Evolutionary conservation across 37 sponge, comb jelly and placozoan species (phyloP).

Genomic region (Halichondria panicea): DNA sequence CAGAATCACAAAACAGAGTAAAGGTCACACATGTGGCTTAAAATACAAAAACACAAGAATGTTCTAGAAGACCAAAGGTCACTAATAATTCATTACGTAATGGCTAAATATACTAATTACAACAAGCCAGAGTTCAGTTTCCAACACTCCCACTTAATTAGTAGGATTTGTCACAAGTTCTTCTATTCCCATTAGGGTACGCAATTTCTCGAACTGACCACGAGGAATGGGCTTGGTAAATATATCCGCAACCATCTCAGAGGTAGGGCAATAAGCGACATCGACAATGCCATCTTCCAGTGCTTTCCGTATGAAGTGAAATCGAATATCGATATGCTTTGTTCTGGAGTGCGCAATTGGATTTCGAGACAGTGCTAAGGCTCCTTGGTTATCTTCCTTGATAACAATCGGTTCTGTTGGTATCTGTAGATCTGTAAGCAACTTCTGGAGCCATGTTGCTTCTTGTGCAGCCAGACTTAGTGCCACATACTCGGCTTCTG

Average conservation of each 20-base stretch:
- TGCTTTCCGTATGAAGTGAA: conserved; percentile 31
- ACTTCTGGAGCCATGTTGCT: conserved; percentile 18
- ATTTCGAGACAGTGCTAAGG: conserved; percentile 36
- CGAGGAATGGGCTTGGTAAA: conserved; percentile 27
- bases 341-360: conserved; percentile 15
- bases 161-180: not conserved
- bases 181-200: not conserved
- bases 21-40: no score
- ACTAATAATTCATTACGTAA: no score
- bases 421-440: conserved; percentile 1
- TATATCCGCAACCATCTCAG: conserved; percentile 31
- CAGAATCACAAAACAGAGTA: no score
- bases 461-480: conserved; percentile 23
- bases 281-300: conserved; percentile 12
- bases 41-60: no score
- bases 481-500: no score
- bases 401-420: not conserved
- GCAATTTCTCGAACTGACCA: conserved; percentile 13
- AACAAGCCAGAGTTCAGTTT: no score
- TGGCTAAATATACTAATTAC: no score
- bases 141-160: conserved; percentile 15
- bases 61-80: no score
- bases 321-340: conserved; percentile 46
- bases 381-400: no score
- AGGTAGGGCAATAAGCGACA: conserved; percentile 37